phyloP scores from a whole-genome alignment of 2,797 vertebrate genomes.

The Paguma larvata region DNA sequence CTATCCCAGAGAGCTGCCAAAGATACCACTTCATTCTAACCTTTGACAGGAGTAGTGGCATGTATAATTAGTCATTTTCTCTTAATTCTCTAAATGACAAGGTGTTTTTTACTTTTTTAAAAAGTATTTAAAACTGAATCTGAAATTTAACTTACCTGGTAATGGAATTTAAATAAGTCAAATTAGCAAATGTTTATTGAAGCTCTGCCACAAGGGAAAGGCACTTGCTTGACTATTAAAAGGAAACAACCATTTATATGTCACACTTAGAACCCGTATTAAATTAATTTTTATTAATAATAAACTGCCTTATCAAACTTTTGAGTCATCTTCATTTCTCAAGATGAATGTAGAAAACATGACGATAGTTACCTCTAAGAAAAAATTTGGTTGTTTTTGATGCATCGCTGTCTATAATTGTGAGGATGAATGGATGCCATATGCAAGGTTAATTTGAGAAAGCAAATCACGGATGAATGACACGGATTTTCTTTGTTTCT shows the following conservation, averaged over 20 bases:
- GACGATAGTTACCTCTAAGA: neutral
- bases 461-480: neutral
- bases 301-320: neutral
- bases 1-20: neutral
- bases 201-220: neutral
- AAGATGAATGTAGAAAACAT: neutral
- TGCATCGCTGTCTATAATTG: neutral
- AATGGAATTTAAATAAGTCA: conserved; percentile 30
- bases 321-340: neutral
- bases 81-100: neutral
- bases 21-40: neutral
- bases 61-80: neutral
- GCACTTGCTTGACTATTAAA: neutral
- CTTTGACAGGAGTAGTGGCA: neutral
- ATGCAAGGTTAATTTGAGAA: neutral
- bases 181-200: conserved; percentile 5
- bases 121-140: neutral
- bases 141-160: conserved; percentile 27
- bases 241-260: neutral
- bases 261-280: neutral
- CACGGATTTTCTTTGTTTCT: conserved; percentile 25
- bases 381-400: neutral
- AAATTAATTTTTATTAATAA: neutral
- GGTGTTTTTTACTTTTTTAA: neutral
- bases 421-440: neutral